Conservation (phyloP, 37 sponge, comb jelly and placozoan species). For the Oopsacas minuta region DNA sequence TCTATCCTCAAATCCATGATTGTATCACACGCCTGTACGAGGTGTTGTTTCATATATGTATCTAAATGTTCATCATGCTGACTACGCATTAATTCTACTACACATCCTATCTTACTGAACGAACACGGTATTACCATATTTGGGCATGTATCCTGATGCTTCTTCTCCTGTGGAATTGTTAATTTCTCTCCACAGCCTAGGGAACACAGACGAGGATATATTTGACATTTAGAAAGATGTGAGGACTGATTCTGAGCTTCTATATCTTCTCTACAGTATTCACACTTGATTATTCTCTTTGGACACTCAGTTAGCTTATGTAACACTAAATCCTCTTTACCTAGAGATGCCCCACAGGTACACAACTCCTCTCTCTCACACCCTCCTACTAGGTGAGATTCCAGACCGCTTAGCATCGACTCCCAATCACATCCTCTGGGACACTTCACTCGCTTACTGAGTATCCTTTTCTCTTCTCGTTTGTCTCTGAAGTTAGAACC, state of each 20-base stretch:
- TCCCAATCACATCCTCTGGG: neutral
- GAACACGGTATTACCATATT: neutral
- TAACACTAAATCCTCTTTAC: neutral
- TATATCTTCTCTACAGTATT: neutral
- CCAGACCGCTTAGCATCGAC: neutral
- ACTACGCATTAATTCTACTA: neutral
- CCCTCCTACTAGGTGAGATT: neutral
- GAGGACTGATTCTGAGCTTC: neutral
- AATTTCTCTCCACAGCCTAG: neutral
- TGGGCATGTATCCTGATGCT: neutral
- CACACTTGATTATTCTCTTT: neutral
- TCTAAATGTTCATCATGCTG: neutral
- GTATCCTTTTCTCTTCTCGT: neutral
- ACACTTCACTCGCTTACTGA: neutral
- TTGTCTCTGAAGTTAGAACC: neutral
- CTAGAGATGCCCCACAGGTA: neutral
- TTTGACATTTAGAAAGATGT: neutral
- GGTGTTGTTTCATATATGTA: neutral
- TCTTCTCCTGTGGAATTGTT: neutral
- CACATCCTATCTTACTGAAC: neutral
- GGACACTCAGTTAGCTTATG: neutral
- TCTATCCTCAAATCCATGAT: neutral
- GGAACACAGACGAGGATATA: neutral
- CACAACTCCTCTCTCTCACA: neutral
- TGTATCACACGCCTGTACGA: neutral